Conservation (phyloP, 2,797 vertebrate species). For the Pangasius mekongensis region DNA sequence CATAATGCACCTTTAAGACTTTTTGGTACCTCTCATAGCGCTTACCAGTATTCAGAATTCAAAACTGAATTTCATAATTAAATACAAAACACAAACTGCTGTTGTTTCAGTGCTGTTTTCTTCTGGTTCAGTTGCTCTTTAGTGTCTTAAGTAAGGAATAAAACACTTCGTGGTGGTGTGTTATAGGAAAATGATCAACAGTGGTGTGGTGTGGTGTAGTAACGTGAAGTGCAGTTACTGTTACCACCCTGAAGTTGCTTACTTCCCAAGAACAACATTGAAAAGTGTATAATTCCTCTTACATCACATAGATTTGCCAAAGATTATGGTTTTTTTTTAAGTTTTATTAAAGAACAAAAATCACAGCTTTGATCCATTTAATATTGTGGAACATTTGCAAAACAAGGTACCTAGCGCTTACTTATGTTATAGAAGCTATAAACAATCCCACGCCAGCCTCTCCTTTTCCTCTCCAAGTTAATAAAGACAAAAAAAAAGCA, state of each 20-base stretch:
- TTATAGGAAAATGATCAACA: not conserved
- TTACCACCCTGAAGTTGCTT: not conserved
- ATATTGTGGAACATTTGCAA: not conserved
- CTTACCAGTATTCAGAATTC: conserved; percentile 27
- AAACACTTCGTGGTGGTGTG: not conserved
- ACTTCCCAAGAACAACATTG: not conserved
- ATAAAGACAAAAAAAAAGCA: not conserved
- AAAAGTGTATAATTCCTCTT: not conserved
- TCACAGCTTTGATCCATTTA: not conserved
- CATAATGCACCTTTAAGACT: conserved; percentile 29
- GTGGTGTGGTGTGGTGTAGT: not conserved
- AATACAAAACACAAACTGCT: conserved; percentile 33
- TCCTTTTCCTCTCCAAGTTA: not conserved
- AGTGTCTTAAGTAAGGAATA: not conserved
- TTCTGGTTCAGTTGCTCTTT: not conserved
- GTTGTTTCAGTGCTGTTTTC: not conserved
- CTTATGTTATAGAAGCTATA: not conserved
- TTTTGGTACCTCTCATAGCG: conserved; percentile 36
- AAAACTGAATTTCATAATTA: conserved; percentile 42
- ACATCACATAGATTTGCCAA: not conserved
- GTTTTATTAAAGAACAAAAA: not conserved
- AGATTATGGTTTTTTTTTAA: not conserved
- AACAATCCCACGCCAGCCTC: not conserved
- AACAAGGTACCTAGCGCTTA: not conserved
- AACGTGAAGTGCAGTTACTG: not conserved